Conservation (phyloP, 2,113 vertebrate species). For the Dunckerocampus dactyliophorus region DNA sequence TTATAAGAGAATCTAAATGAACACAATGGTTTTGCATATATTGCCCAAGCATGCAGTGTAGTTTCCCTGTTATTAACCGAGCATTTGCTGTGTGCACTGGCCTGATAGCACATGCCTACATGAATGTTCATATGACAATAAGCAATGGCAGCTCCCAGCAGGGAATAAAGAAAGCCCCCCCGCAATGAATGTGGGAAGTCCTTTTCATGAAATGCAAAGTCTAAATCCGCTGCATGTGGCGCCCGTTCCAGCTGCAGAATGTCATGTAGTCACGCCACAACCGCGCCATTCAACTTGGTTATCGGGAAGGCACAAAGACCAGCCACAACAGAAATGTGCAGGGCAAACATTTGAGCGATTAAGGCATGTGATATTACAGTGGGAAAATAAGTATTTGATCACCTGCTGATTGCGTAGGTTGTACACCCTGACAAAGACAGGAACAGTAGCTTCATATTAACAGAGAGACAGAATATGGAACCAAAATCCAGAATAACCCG, state of each 20-base stretch:
- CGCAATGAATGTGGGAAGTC: constrained; percentile 37
- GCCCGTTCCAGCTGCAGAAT: constrained; percentile 36
- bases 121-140: constrained; percentile 30
- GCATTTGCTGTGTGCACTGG: constrained; percentile 16
- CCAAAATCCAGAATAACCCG: too few species aligned
- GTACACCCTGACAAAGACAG: too few species aligned
- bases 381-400: too few species aligned
- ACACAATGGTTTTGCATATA: too few species aligned
- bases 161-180: constrained; percentile 33
- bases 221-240: constrained; percentile 50
- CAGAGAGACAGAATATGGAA: too few species aligned
- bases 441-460: too few species aligned
- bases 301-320: constrained; percentile 50
- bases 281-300: constrained; percentile 52
- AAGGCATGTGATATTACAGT: too few species aligned
- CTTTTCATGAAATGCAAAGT: constrained; percentile 57
- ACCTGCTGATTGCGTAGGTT: too few species aligned
- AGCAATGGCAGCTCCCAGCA: constrained; percentile 38
- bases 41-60: constrained; percentile 5
- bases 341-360: constrained; percentile 58
- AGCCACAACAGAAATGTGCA: constrained; percentile 49
- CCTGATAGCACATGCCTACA: constrained; percentile 5
- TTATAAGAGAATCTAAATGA: too few species aligned
- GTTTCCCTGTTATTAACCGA: constrained; percentile 7
- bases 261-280: constrained; percentile 53